phyloP scores from a whole-genome alignment of 2,797 vertebrate species.

The Halcyon chelicuti region DNA sequence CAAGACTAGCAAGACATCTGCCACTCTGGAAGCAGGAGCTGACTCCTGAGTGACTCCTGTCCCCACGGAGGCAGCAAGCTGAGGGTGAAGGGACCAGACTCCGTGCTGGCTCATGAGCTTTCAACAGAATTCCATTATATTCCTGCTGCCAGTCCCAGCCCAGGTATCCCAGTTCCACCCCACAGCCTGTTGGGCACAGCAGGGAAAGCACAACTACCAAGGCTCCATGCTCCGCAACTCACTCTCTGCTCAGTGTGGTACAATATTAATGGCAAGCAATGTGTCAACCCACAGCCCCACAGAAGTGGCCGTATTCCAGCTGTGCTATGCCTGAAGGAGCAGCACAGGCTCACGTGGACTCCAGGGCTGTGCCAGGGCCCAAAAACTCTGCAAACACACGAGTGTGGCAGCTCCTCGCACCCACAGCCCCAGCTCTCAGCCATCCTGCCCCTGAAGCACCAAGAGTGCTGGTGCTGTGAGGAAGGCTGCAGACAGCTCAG shows the following conservation, averaged over 20 bases:
- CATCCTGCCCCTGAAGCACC: background rate
- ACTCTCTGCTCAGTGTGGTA: background rate
- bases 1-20: background rate
- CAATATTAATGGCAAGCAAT: background rate
- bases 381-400: accelerated
- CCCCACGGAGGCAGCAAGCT: accelerated
- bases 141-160: background rate
- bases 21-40: background rate
- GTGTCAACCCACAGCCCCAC: background rate
- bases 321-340: background rate
- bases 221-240: background rate
- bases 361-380: background rate
- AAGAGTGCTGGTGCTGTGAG: accelerated
- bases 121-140: background rate
- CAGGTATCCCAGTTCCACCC: background rate
- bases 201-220: background rate
- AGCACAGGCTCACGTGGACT: background rate
- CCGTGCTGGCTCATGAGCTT: background rate
- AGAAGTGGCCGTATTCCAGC: background rate
- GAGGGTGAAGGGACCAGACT: accelerated
- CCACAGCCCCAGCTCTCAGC: background rate
- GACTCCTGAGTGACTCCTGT: background rate
- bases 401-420: accelerated
- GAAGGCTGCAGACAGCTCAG: background rate
- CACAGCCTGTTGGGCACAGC: background rate